Percentiles rank a stretch among this genome's conserved stretches.
phyloP scores from a whole-genome alignment of 1,140 invertebrate genomes.

The Copidosoma floridanum region DNA sequence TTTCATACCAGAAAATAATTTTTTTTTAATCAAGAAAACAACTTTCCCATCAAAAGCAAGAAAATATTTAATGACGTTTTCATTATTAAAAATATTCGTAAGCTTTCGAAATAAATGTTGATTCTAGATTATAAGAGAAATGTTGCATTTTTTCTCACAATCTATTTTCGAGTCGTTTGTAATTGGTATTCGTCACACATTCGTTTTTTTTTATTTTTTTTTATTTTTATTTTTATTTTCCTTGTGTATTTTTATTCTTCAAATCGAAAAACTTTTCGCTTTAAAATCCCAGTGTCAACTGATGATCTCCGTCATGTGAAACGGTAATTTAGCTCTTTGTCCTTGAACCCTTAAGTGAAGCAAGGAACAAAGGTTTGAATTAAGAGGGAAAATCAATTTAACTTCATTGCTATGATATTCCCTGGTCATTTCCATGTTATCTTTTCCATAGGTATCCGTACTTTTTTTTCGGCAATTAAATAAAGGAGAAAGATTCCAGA shows the following conservation, averaged over 20 bases:
- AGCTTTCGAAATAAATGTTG: no score
- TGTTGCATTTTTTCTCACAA: no score
- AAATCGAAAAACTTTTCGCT: conserved; percentile 22
- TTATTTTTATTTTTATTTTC: conserved; percentile 1
- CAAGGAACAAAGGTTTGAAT: conserved; percentile 1
- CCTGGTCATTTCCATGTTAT: not conserved
- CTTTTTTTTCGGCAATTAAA: not conserved
- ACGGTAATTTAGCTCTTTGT: conserved; percentile 9
- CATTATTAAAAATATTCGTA: no score
- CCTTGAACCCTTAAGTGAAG: not conserved
- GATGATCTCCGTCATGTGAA: conserved; percentile 12
- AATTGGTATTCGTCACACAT: not conserved
- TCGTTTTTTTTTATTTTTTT: conserved; percentile 1
- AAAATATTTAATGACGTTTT: conserved; percentile 5
- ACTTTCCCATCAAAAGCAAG: conserved; percentile 1
- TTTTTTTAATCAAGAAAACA: no score
- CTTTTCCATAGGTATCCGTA: not conserved
- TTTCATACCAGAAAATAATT: no score
- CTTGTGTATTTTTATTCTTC: conserved; percentile 6
- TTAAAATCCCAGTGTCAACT: conserved; percentile 22
- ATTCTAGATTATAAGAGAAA: no score
- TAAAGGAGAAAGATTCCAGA: not conserved
- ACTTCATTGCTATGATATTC: no score
- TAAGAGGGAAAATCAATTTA: not conserved
- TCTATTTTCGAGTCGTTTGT: not conserved